A percentile compares a stretch with the other conserved stretches of the same genome.
Evolutionary conservation across 2,888 invertebrate genomes (phyloP).

Genomic region (Ectemnius cavifrons): DNA sequence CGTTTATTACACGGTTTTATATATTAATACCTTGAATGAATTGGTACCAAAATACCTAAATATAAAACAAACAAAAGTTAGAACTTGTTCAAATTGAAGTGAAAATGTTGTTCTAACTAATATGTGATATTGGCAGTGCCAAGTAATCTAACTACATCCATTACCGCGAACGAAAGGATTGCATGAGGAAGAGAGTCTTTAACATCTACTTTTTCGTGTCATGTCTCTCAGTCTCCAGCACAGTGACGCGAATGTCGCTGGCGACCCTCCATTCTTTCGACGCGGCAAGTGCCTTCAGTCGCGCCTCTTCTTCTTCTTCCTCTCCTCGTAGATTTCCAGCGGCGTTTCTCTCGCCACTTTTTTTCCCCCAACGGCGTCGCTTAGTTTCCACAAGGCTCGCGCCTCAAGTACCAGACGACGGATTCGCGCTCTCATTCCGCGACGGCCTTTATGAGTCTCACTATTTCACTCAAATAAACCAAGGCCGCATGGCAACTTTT

Average conservation of each 20-base stretch:
- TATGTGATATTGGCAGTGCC: too few relatives aligned
- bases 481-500: constrained; percentile 15
- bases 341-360: constrained; percentile 19
- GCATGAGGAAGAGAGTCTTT: constrained; percentile 26
- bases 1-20: too few relatives aligned
- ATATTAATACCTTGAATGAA: too few relatives aligned
- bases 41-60: too few relatives aligned
- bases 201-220: constrained; percentile 28
- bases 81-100: too few relatives aligned
- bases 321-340: constrained; percentile 2
- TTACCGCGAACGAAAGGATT: neutral
- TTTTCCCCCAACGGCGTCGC: constrained; percentile 3
- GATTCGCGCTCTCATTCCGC: constrained; percentile 43
- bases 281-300: neutral
- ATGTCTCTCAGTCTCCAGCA: too few relatives aligned
- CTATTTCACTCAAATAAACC: constrained; percentile 44
- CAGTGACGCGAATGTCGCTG: too few relatives aligned
- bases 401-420: constrained; percentile 28
- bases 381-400: constrained; percentile 11
- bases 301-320: neutral
- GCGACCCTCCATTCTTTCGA: too few relatives aligned
- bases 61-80: too few relatives aligned
- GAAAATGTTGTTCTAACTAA: too few relatives aligned
- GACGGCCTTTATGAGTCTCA: constrained; percentile 43
- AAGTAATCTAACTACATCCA: too few relatives aligned